Conservation (phyloP, 2,888 invertebrate species). For the Noctua comes region DNA sequence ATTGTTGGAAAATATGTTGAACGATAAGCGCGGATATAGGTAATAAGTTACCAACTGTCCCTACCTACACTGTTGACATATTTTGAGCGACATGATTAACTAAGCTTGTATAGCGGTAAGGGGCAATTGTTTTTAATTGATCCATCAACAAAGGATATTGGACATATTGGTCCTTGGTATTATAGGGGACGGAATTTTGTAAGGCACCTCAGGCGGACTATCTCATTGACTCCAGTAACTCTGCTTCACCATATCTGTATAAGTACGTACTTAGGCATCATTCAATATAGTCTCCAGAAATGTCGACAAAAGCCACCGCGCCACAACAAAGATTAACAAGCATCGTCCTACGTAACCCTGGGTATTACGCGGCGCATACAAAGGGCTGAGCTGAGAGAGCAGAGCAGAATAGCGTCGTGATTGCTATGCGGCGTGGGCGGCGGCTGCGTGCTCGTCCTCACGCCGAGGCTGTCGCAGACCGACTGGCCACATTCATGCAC, state of each 20-base stretch:
- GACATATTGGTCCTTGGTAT: not conserved
- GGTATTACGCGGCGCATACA: constrained; percentile 50
- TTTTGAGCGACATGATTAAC: constrained; percentile 7
- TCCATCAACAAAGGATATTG: not conserved
- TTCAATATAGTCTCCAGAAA: not conserved
- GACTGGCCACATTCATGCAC: constrained; percentile 37
- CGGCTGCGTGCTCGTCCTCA: constrained; percentile 18
- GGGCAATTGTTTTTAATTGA: not conserved
- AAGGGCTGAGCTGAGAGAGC: constrained; percentile 23
- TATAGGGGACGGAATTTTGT: not conserved
- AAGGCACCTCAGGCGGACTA: not conserved
- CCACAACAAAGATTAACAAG: constrained; percentile 40
- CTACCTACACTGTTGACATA: not conserved
- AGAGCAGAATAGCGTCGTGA: constrained; percentile 29
- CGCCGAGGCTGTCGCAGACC: constrained; percentile 33
- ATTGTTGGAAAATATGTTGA: constrained; percentile 27
- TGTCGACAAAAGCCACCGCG: constrained; percentile 9
- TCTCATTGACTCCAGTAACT: not conserved
- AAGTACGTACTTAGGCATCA: constrained; percentile 2
- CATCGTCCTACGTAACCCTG: constrained; percentile 29
- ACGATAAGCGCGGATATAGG: not conserved
- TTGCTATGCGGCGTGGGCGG: constrained; percentile 55
- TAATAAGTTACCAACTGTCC: not conserved
- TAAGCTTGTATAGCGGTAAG: not conserved
- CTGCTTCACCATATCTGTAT: not conserved